Conservation (phyloP, 2,888 invertebrate genomes). For the Agriopis leucophaearia region DNA sequence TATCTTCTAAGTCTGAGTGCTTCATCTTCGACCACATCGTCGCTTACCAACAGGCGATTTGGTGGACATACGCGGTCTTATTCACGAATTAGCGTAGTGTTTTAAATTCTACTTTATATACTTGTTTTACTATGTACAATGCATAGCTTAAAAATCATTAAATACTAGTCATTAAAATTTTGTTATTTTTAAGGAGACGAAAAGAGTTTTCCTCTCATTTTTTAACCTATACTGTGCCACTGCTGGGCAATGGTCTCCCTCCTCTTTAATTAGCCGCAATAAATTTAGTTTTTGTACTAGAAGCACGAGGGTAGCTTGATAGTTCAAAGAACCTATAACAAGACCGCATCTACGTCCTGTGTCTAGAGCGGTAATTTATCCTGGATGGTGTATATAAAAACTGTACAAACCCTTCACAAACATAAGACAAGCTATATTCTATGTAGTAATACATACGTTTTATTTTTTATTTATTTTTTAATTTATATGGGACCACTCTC, state of each 20-base stretch:
- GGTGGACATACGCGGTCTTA: too few species aligned
- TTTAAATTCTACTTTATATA: too few species aligned
- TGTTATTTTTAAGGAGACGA: not conserved
- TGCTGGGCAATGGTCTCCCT: not conserved
- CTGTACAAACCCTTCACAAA: not conserved
- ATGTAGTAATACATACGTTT: too few species aligned
- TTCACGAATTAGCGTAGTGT: too few species aligned
- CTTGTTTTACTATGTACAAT: too few species aligned
- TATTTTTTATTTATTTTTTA: too few species aligned
- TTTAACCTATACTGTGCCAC: not conserved
- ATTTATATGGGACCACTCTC: too few species aligned
- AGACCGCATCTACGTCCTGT: constrained; percentile 37
- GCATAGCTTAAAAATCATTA: too few species aligned
- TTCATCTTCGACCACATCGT: too few species aligned
- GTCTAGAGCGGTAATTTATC: constrained; percentile 21
- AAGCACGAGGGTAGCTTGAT: constrained; percentile 33
- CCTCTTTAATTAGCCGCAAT: not conserved
- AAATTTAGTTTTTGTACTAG: constrained; percentile 31
- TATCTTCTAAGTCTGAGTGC: too few species aligned
- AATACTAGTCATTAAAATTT: not conserved
- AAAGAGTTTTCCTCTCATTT: not conserved
- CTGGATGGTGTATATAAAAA: constrained; percentile 3
- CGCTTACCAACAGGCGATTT: too few species aligned
- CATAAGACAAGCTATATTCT: not conserved
- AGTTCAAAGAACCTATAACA: constrained; percentile 39